Conservation (phyloP, 2,797 vertebrate genomes). For the Sphaeramia orbicularis region DNA sequence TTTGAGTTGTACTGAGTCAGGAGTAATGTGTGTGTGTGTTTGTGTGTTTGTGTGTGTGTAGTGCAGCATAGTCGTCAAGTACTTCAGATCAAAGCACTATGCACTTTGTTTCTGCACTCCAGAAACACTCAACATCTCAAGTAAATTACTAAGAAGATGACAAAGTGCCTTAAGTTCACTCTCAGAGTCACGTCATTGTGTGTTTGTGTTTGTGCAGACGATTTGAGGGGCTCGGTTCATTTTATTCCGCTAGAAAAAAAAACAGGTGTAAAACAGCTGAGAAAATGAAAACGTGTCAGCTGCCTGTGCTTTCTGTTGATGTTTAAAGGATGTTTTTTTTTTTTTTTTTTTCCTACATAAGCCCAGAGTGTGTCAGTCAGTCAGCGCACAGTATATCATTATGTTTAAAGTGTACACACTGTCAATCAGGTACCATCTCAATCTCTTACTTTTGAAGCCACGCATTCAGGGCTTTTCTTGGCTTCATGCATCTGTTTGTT, state of each 20-base stretch:
- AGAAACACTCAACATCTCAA: slow-evolving; percentile 37
- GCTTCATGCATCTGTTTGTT: too few relatives aligned
- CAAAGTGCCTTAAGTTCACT: slow-evolving; percentile 26
- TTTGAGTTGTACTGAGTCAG: neutral
- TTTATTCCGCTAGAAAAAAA: slow-evolving; percentile 20
- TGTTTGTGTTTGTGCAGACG: neutral
- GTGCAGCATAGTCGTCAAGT: slow-evolving; percentile 6
- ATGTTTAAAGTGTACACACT: too few relatives aligned
- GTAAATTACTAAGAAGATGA: slow-evolving; percentile 34
- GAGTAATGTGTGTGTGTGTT: too few relatives aligned
- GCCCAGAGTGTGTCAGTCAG: too few relatives aligned
- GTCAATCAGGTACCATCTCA: too few relatives aligned
- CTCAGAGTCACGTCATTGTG: too few relatives aligned
- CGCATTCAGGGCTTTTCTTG: too few relatives aligned
- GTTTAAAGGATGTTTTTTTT: slow-evolving; percentile 1
- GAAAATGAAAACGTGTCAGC: slow-evolving; percentile 26
- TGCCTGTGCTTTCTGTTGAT: neutral
- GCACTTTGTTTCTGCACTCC: slow-evolving; percentile 23
- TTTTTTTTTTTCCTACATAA: too few relatives aligned
- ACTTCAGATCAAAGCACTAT: slow-evolving; percentile 39
- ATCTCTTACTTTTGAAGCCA: too few relatives aligned
- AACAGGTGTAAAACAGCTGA: slow-evolving; percentile 13
- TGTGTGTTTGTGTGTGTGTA: slow-evolving; percentile 9
- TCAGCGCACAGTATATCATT: too few relatives aligned
- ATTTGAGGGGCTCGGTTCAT: slow-evolving; percentile 26